These are phyloP conservation scores for Bolinopsis microptera DNA, from an alignment of 37 sponge, comb jelly and placozoan genomes.

Conservation along the genomic window DNA sequence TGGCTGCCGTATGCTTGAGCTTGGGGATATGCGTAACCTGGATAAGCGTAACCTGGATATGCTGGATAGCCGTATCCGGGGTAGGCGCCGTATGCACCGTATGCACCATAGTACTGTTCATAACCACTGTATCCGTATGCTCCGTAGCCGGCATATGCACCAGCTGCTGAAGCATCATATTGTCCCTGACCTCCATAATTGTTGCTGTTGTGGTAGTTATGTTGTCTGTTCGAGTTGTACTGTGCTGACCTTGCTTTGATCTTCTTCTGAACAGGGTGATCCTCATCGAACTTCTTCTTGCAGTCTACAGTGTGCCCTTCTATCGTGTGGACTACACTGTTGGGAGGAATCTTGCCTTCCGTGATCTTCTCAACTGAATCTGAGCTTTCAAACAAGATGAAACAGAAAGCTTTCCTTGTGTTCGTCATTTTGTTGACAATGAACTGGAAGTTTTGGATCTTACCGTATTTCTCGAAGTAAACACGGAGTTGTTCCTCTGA, in stretches of 20 bases:
- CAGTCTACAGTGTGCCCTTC: conserved; percentile 64
- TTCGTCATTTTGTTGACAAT: conserved; percentile 57
- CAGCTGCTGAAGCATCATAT: conserved; percentile 24
- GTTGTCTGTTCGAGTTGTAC: conserved; percentile 21
- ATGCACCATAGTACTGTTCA: conserved; percentile 63
- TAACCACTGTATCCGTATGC: conserved; percentile 56
- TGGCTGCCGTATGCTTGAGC: conserved; percentile 14
- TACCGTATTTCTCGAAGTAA: conserved; percentile 45
- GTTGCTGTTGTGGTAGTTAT: conserved; percentile 2
- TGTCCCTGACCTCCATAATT: neutral
- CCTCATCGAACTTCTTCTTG: conserved; percentile 65
- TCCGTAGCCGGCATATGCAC: conserved; percentile 13
- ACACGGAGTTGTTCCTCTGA: conserved; percentile 33
- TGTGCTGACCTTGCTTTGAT: conserved; percentile 41
- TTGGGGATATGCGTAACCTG: conserved; percentile 26
- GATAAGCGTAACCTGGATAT: neutral
- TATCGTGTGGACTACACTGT: conserved; percentile 65
- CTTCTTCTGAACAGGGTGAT: conserved; percentile 63
- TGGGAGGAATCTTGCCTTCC: conserved; percentile 50
- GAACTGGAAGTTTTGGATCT: conserved; percentile 56
- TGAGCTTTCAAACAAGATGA: conserved; percentile 25
- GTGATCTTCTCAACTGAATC: conserved; percentile 58
- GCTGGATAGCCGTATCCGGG: conserved; percentile 44
- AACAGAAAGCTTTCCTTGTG: conserved; percentile 60
- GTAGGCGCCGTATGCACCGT: conserved; percentile 41